A percentile compares a stretch with the other conserved stretches of the same genome.
phyloP scores from a whole-genome alignment of 2,113 vertebrate genomes.

The Nyctereutes procyonoides region DNA sequence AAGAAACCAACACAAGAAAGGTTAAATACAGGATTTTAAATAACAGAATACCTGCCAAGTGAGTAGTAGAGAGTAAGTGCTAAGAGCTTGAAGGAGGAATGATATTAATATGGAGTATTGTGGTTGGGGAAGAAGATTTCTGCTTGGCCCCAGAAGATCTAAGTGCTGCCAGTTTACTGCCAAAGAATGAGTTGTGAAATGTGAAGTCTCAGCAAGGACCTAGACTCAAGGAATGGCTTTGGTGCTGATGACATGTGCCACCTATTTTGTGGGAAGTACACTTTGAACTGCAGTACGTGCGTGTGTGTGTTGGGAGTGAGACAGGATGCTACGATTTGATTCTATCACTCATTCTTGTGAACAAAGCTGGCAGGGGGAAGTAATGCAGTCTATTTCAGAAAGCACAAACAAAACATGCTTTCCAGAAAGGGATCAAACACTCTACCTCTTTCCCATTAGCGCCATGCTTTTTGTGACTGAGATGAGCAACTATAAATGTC shows the following conservation, averaged over 20 bases:
- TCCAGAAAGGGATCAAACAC: neutral
- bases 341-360: neutral
- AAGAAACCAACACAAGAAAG: neutral
- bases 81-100: neutral
- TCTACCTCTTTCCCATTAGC: neutral
- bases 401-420: neutral
- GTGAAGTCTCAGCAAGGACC: neutral
- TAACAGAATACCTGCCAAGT: neutral
- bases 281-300: neutral
- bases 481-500: neutral
- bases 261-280: neutral
- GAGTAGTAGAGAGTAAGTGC: neutral
- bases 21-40: constrained; percentile 49
- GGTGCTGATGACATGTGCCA: neutral
- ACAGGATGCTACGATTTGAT: neutral
- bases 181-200: neutral
- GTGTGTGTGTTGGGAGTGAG: neutral
- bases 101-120: neutral
- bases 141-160: neutral
- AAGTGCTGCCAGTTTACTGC: neutral
- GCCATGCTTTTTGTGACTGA: neutral
- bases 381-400: neutral
- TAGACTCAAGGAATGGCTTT: neutral
- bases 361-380: neutral
- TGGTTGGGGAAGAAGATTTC: neutral